Base-by-base conservation (phyloP, 2,113 vertebrate genomes). In the Burhinus bistriatus region DNA sequence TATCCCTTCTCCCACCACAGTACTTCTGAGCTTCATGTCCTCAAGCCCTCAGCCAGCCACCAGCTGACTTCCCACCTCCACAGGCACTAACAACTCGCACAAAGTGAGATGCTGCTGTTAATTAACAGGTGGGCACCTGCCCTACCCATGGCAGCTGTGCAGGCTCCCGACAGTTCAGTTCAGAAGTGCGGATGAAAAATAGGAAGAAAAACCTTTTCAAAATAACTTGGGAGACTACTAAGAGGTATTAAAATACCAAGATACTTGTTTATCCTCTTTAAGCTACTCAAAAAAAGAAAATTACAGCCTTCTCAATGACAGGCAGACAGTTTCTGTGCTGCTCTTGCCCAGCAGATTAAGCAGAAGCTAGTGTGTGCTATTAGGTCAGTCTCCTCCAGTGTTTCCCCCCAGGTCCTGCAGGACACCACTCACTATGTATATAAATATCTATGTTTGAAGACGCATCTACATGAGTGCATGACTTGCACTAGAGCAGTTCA, bases 321-420 rank as follows among this genome's bases (percentile, higher is more conserved):
- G 11, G 6, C 20, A 81, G 34, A 8, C 8, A 36, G 25, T 2
- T 36, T 71, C 68, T 81, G 6, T 23, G 12, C 29, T 11, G 20
- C 49, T 64, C 27, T 70, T 69, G 47, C 40, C 30, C 42, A 58
- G 22, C 42, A 57, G 14, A 11, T 59, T 11, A 78, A 79, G 42
- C 30, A 88, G 34, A 20, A 66, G 32, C 11, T 36, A 40, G 1
- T 0, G 2, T 9, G 3, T 83, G 20, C 19, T 29, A 20, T 73
- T 26, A 73, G 23, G 16, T n/a, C 18, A 25, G 6, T 2, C 11
- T 78, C 55, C 23, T 30, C 45, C 22, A 36, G 10, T 0, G 0
- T 52, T 25, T 12, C 12, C 29, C 22, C 16, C 3, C 1, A n/a
- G 2, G 12, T 20, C 29, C 21, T 4, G 0, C 9, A 40, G 42